phyloP scores from a whole-genome alignment of 2,888 invertebrate species.

The Thecocarcelia acutangulata region DNA sequence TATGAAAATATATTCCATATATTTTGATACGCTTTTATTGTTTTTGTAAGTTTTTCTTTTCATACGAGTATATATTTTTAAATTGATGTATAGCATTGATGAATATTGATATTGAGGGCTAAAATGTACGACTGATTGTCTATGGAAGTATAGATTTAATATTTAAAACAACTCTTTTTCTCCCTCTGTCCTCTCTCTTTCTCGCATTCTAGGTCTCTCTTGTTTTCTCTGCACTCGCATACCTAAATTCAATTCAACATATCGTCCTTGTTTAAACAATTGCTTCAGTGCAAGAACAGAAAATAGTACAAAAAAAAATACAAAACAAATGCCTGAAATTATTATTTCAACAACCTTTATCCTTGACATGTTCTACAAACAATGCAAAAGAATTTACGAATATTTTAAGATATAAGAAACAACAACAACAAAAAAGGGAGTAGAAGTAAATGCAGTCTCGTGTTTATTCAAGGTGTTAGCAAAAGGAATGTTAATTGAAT shows the following conservation, averaged over 20 bases:
- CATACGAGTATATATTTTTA: not conserved
- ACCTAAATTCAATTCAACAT: not conserved
- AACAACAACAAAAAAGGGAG: not conserved
- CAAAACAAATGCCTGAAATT: slow-evolving; percentile 33
- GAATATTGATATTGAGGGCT: slow-evolving; percentile 14
- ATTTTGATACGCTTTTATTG: no score
- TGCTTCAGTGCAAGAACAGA: not conserved
- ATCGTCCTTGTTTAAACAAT: slow-evolving; percentile 29
- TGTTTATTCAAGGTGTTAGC: not conserved
- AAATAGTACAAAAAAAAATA: not conserved
- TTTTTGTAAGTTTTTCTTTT: no score
- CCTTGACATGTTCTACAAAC: slow-evolving; percentile 53
- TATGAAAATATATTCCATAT: no score
- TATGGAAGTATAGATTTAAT: no score
- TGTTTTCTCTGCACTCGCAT: not conserved
- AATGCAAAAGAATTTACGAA: not conserved
- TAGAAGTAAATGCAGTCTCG: not conserved
- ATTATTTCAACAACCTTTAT: slow-evolving; percentile 58
- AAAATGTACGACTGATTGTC: no score
- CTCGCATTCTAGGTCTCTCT: no score
- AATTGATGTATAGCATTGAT: slow-evolving; percentile 30
- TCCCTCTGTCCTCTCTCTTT: no score
- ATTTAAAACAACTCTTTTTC: no score
- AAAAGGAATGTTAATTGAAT: slow-evolving; percentile 7
- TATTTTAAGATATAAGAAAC: not conserved